Percentiles rank a stretch among this genome's conserved stretches.
phyloP scores from a whole-genome alignment of 2,888 invertebrate species.

The Tachina fera region DNA sequence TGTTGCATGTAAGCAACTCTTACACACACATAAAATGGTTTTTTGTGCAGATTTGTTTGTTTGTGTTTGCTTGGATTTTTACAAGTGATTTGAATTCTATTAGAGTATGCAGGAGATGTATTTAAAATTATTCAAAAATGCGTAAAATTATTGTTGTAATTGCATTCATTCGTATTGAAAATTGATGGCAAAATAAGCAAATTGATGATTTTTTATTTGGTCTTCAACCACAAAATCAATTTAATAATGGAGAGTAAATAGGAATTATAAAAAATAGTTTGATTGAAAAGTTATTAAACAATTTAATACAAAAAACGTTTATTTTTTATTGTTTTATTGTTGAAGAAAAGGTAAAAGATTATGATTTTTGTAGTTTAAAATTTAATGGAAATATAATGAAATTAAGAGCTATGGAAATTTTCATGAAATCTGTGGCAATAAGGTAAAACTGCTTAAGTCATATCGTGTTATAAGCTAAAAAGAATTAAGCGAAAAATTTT shows the following conservation, averaged over 20 bases:
- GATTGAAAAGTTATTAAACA: neutral
- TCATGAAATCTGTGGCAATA: no score
- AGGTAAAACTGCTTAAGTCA: no score
- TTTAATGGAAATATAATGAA: neutral
- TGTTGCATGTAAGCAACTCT: conserved; percentile 15
- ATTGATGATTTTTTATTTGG: conserved; percentile 1
- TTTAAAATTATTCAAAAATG: conserved; percentile 15
- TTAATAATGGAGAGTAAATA: conserved; percentile 16
- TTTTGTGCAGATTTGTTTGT: neutral
- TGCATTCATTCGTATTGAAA: conserved; percentile 53
- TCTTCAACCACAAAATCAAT: conserved; percentile 38
- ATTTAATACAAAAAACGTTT: neutral
- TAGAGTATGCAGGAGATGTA: conserved; percentile 1
- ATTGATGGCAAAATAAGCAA: conserved; percentile 55
- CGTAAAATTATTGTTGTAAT: conserved; percentile 50
- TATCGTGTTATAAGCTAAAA: no score
- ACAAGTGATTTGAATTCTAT: conserved; percentile 21
- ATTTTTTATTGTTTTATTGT: no score
- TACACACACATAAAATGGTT: neutral
- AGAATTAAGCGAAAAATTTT: no score
- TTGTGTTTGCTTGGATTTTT: neutral
- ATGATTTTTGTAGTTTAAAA: no score
- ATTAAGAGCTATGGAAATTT: neutral
- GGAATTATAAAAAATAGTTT: neutral
- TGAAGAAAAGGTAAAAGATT: no score